These are phyloP conservation scores for Drosophila siamana DNA, from an alignment of 2,888 invertebrate genomes.

Conservation along the genomic window DNA sequence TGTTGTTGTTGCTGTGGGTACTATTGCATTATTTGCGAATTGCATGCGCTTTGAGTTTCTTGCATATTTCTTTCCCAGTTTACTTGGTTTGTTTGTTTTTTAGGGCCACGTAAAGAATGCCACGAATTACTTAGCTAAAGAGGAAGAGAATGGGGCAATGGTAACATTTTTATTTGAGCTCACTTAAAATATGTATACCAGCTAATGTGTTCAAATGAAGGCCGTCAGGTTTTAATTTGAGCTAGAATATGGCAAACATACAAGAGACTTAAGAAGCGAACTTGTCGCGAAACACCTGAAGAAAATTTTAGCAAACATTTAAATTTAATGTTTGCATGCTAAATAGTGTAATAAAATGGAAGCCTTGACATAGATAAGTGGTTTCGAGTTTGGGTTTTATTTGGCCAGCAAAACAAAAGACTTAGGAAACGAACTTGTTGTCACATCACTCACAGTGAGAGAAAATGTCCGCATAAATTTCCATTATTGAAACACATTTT, in stretches of 20 bases:
- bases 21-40: conserved; percentile 57
- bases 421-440: conserved; percentile 51
- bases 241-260: conserved; percentile 12
- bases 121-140: conserved; percentile 3
- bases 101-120: conserved; percentile 36
- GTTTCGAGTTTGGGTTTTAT: conserved; percentile 1
- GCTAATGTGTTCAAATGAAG: conserved; percentile 7
- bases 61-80: conserved; percentile 46
- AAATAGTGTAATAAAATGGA: conserved; percentile 9
- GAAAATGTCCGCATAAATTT: conserved; percentile 9
- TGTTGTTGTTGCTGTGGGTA: conserved; percentile 32
- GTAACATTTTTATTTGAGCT: neutral
- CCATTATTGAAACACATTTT: conserved; percentile 8
- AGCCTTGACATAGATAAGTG: conserved; percentile 12
- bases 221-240: neutral
- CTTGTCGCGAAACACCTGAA: conserved; percentile 41
- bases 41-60: conserved; percentile 63
- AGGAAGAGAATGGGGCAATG: conserved; percentile 9
- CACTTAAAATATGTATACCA: conserved; percentile 3
- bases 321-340: conserved; percentile 1
- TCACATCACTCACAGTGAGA: neutral
- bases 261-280: conserved; percentile 64
- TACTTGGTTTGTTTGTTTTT: conserved; percentile 10
- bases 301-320: conserved; percentile 3
- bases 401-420: conserved; percentile 42